These are phyloP conservation scores for Prinia subflava DNA, from an alignment of 2,113 vertebrate genomes.

Conservation along the genomic window DNA sequence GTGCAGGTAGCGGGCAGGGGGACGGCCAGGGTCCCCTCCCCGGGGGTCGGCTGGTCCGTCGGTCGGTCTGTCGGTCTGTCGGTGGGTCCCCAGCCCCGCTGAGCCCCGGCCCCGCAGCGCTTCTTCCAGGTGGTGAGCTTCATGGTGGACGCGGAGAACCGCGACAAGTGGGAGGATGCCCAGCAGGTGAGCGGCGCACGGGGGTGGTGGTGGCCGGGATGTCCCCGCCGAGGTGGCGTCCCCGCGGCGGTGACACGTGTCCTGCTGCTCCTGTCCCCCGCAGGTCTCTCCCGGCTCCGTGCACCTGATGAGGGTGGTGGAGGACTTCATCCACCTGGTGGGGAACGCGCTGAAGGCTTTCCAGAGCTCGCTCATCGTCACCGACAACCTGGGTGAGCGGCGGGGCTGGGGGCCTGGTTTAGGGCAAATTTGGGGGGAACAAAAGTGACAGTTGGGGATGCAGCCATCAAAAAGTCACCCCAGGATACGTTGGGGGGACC, in stretches of 20 bases:
- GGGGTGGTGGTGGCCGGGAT: accelerated
- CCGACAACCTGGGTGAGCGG: conserved; percentile 89
- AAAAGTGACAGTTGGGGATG: background rate
- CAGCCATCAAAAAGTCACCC: background rate
- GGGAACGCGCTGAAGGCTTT: conserved; percentile 89
- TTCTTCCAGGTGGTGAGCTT: conserved; percentile 98
- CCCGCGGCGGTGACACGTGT: accelerated
- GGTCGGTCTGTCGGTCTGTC: too few relatives aligned
- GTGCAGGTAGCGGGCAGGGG: conserved; percentile 82
- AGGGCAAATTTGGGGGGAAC: background rate
- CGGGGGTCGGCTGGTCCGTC: too few relatives aligned
- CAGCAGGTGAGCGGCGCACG: conserved; percentile 81
- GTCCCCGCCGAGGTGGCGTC: accelerated
- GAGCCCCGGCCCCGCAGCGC: conserved; percentile 75
- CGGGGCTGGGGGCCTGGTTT: accelerated
- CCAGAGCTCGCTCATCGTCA: conserved; percentile 95
- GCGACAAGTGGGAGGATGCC: conserved; percentile 94
- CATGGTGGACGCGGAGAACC: conserved; percentile 95
- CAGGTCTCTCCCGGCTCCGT: conserved; percentile 93
- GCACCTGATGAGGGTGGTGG: conserved; percentile 92
- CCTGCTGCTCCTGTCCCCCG: accelerated
- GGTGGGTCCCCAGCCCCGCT: background rate
- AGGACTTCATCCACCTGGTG: conserved; percentile 97
- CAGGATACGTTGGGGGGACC: accelerated
- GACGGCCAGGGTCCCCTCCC: background rate